Percentiles rank a stretch among this genome's conserved stretches.
These are phyloP conservation scores for Heterochromis multidens DNA, from an alignment of 2,113 vertebrate species.

Conservation along the genomic window DNA sequence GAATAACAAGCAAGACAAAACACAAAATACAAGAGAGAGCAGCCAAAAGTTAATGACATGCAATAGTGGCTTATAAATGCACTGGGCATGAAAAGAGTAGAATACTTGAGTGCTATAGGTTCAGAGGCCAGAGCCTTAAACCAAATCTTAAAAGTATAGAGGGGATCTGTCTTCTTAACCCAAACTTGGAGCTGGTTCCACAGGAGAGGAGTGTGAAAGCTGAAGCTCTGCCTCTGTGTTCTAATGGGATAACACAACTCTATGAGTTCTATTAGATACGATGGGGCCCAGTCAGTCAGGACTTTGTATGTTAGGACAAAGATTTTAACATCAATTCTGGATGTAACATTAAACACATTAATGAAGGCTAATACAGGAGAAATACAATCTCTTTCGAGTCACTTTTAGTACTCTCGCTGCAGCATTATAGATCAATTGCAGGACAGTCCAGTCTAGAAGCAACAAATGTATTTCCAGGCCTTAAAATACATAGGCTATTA, in stretches of 20 bases:
- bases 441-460: neutral
- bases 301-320: neutral
- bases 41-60: neutral
- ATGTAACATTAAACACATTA: neutral
- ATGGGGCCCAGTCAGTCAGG: too few relatives aligned
- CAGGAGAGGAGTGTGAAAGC: neutral
- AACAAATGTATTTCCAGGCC: neutral
- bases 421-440: neutral
- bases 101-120: neutral
- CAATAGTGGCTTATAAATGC: neutral
- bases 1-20: neutral
- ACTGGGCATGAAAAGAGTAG: neutral
- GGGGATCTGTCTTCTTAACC: neutral
- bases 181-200: neutral
- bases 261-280: neutral
- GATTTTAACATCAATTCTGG: neutral
- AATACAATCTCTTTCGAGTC: neutral
- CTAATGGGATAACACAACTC: neutral
- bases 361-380: neutral
- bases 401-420: neutral
- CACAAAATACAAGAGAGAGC: neutral
- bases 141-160: neutral
- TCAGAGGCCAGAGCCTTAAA: neutral
- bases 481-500: neutral
- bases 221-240: neutral